phyloP scores from a whole-genome alignment of 2,888 invertebrate species.

The Lithophane ornitopus region DNA sequence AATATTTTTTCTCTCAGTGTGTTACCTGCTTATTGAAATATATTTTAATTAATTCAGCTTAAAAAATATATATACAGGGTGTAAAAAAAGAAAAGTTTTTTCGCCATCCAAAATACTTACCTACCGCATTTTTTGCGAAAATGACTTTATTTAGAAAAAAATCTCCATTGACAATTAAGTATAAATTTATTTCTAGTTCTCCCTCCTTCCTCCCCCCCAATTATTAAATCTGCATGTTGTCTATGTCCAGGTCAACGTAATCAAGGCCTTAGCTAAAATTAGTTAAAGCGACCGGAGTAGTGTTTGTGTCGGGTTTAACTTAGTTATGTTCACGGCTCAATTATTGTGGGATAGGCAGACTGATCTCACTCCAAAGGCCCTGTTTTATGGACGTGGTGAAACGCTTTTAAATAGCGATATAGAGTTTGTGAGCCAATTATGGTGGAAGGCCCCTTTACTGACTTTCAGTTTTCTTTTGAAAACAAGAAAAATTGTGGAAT shows the following conservation, averaged over 20 bases:
- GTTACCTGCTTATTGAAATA: too few relatives aligned
- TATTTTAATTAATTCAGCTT: not conserved
- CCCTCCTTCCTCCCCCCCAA: too few relatives aligned
- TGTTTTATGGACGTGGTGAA: not conserved
- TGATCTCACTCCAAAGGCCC: slow-evolving; percentile 4
- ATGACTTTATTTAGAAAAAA: not conserved
- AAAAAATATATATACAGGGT: not conserved
- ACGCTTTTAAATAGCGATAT: not conserved
- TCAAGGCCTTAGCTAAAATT: slow-evolving; percentile 6
- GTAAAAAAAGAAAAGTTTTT: not conserved
- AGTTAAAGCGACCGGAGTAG: slow-evolving; percentile 16
- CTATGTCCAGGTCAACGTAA: not conserved
- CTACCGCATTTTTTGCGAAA: not conserved
- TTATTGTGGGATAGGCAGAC: slow-evolving; percentile 11
- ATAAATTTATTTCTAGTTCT: not conserved
- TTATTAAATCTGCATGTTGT: too few relatives aligned
- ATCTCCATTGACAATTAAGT: not conserved
- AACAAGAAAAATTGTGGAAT: not conserved
- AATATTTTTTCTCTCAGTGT: too few relatives aligned
- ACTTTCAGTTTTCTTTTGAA: not conserved
- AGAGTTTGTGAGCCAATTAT: not conserved
- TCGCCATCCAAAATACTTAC: too few relatives aligned
- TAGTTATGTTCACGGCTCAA: slow-evolving; percentile 37
- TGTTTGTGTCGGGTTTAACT: slow-evolving; percentile 33
- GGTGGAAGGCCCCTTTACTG: not conserved